These are phyloP conservation scores for Microtus oregoni DNA, from an alignment of 2,113 vertebrate species.

Conservation along the genomic window DNA sequence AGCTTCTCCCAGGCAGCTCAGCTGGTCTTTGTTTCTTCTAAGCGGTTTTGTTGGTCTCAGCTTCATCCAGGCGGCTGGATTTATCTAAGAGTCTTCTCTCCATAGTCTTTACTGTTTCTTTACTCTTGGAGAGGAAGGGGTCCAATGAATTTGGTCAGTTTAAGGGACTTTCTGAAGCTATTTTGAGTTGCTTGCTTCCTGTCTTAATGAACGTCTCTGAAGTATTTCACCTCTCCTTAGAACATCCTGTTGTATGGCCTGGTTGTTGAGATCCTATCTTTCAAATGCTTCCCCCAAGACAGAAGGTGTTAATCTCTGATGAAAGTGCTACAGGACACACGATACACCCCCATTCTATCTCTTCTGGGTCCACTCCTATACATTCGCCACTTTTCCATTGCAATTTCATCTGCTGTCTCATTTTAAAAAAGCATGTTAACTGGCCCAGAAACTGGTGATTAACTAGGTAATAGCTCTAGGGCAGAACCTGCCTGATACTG, in stretches of 20 bases:
- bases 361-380: neutral
- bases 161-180: neutral
- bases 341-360: neutral
- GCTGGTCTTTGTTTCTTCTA: neutral
- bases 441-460: neutral
- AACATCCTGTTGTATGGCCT: neutral
- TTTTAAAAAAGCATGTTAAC: neutral
- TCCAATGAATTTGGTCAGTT: neutral
- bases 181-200: neutral
- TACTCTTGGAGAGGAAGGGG: neutral
- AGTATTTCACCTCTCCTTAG: neutral
- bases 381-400: neutral
- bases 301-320: neutral
- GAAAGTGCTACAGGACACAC: neutral
- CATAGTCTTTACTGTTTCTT: neutral
- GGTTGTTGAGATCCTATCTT: neutral
- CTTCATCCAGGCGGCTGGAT: neutral
- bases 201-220: neutral
- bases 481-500: neutral
- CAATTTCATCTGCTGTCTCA: neutral
- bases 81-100: neutral
- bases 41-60: neutral
- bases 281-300: neutral
- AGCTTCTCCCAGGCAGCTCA: neutral
- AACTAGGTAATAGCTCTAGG: neutral